Conservation (phyloP, 2,113 vertebrate species). For the Caranx melampygus region DNA sequence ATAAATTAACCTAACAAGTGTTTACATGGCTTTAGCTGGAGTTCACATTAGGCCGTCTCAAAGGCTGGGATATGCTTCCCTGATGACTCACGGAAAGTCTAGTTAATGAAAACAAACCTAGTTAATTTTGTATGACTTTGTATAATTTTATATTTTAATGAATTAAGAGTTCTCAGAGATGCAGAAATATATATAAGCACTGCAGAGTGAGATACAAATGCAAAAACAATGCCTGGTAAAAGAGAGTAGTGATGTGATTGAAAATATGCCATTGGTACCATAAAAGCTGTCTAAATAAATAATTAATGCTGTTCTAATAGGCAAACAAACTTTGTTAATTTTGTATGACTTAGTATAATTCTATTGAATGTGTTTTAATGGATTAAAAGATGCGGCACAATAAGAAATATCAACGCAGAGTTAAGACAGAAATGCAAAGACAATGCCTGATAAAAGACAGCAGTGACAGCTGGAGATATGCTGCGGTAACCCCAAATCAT, state of each 20-base stretch:
- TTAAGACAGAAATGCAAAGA: too few relatives aligned
- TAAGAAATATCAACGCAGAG: too few relatives aligned
- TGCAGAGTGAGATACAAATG: background rate
- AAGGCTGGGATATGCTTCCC: background rate
- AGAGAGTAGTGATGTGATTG: background rate
- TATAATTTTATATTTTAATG: background rate
- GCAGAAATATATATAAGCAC: background rate
- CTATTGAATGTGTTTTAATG: background rate
- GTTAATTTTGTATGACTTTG: background rate
- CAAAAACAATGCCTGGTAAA: background rate
- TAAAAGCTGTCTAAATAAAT: background rate
- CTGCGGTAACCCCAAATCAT: too few relatives aligned
- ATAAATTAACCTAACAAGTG: constrained; percentile 30
- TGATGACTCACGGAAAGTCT: background rate
- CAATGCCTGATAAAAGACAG: too few relatives aligned
- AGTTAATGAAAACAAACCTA: constrained; percentile 16
- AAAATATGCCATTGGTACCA: background rate
- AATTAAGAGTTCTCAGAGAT: background rate
- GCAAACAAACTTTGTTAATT: background rate
- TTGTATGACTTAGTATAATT: too few relatives aligned
- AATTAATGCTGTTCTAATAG: background rate
- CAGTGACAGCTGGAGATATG: too few relatives aligned
- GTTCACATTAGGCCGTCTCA: constrained; percentile 3
- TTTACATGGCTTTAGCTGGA: constrained; percentile 17
- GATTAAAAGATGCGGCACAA: too few relatives aligned